Evolutionary conservation across 2,797 vertebrate genomes (phyloP).

Genomic region (Luscinia luscinia): DNA sequence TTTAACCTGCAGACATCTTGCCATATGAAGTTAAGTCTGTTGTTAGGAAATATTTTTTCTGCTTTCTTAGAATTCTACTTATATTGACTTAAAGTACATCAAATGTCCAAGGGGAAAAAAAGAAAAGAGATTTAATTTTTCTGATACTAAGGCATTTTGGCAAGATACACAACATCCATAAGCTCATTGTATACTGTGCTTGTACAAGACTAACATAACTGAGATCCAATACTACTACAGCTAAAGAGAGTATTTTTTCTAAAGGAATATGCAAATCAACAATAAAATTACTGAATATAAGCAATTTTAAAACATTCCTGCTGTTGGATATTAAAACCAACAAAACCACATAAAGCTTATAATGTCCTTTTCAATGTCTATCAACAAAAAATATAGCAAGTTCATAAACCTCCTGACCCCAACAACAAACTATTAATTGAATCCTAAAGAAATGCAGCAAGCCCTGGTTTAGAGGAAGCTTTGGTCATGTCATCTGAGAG

Average conservation of each 20-base stretch:
- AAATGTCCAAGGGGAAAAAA: background rate
- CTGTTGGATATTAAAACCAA: background rate
- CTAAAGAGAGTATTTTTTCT: background rate
- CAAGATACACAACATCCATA: background rate
- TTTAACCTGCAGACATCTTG: background rate
- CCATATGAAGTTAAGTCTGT: background rate
- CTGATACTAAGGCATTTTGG: background rate
- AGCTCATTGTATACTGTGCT: background rate
- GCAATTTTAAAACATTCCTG: background rate
- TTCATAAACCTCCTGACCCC: background rate
- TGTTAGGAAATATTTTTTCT: background rate
- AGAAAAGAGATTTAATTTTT: background rate
- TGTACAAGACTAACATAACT: background rate
- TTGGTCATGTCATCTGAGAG: background rate
- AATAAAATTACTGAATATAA: background rate
- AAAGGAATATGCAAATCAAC: background rate
- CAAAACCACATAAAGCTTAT: background rate
- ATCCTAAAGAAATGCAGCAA: background rate
- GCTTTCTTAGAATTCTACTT: background rate
- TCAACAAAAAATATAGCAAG: background rate
- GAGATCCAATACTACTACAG: background rate
- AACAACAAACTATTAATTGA: background rate
- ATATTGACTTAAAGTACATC: background rate
- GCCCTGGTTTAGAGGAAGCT: background rate
- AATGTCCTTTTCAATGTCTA: background rate